Conservation (phyloP, 1,140 invertebrate species). For the Sitophilus oryzae region DNA sequence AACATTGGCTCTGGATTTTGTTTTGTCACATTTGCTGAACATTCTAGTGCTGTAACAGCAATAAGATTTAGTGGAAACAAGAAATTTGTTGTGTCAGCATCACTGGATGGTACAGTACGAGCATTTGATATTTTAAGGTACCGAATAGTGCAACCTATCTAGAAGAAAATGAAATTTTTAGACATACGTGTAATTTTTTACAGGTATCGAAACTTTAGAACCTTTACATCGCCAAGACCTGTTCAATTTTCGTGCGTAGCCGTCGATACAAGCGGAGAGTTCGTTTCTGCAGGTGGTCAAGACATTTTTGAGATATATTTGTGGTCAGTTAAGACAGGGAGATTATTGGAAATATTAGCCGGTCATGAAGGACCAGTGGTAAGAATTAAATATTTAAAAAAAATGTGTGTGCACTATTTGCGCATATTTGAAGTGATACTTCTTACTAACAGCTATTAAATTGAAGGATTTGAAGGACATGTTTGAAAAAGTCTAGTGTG, state of each 20-base stretch:
- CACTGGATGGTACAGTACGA: conserved; percentile 90
- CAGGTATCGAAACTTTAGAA: conserved; percentile 94
- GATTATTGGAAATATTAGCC: conserved; percentile 80
- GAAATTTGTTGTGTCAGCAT: conserved; percentile 86
- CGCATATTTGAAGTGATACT: background rate
- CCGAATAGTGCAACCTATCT: too few relatives aligned
- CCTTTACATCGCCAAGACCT: conserved; percentile 82
- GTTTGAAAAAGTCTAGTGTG: too few relatives aligned
- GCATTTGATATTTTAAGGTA: conserved; percentile 87
- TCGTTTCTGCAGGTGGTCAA: conserved; percentile 87
- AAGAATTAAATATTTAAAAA: conserved; percentile 41
- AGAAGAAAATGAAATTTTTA: too few relatives aligned
- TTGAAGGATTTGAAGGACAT: too few relatives aligned
- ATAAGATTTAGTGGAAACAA: conserved; percentile 84
- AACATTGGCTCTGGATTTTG: conserved; percentile 86
- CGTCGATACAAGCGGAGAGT: conserved; percentile 81
- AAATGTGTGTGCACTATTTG: background rate
- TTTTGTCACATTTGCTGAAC: conserved; percentile 91
- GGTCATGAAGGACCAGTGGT: conserved; percentile 91
- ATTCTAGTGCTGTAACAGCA: conserved; percentile 72
- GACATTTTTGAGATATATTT: conserved; percentile 93
- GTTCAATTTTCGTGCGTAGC: conserved; percentile 91
- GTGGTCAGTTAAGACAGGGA: conserved; percentile 91
- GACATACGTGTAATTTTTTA: conserved; percentile 3
- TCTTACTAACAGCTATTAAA: too few relatives aligned